phyloP scores from a whole-genome alignment of 1,140 invertebrate genomes.

The Bombus waltoni region DNA sequence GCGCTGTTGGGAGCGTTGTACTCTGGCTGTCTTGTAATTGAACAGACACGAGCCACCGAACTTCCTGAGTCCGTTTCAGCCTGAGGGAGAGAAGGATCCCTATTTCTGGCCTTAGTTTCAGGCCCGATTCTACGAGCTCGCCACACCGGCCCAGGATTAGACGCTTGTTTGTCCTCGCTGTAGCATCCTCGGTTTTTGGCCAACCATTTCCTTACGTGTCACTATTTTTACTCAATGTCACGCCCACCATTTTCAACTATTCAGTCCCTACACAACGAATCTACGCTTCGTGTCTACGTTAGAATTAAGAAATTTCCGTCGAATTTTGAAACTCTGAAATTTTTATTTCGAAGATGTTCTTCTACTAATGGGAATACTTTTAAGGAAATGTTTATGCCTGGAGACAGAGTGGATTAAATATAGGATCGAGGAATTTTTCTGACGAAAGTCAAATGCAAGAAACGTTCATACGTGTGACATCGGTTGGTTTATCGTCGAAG shows the following conservation, averaged over 20 bases:
- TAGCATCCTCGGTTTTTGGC: not conserved
- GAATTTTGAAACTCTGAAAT: not conserved
- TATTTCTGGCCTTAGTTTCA: conserved; percentile 50
- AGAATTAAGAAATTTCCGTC: not conserved
- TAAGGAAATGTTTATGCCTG: too few species aligned
- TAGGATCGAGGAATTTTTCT: too few species aligned
- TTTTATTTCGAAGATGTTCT: too few species aligned
- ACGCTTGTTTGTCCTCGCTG: conserved; percentile 1
- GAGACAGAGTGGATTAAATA: too few species aligned
- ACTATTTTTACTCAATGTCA: conserved; percentile 11
- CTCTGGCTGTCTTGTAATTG: conserved; percentile 59
- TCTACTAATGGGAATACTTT: too few species aligned
- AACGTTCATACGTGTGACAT: too few species aligned
- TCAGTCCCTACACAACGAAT: too few species aligned
- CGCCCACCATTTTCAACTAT: not conserved
- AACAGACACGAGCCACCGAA: conserved; percentile 60
- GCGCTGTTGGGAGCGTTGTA: conserved; percentile 45
- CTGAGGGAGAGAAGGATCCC: conserved; percentile 26
- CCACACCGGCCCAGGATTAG: conserved; percentile 1
- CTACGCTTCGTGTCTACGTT: too few species aligned
- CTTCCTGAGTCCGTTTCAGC: conserved; percentile 30
- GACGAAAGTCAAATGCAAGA: too few species aligned
- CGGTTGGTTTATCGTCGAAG: too few species aligned
- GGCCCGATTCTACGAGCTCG: conserved; percentile 20
- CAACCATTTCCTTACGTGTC: not conserved